Base-by-base conservation (phyloP, 1,140 invertebrate species). In the Bombus pyrosoma region DNA sequence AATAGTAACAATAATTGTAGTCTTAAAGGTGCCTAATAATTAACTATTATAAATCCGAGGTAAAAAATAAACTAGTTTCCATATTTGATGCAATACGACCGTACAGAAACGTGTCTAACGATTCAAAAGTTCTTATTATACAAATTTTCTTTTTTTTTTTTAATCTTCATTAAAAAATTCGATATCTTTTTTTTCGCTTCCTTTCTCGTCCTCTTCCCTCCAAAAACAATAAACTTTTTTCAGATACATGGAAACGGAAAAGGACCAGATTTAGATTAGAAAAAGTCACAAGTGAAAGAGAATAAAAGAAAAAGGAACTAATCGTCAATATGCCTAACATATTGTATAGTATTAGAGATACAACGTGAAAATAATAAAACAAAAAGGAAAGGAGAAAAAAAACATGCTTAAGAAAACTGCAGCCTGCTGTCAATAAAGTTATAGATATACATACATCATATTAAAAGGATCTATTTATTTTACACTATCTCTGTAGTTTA, bases 31-130 rank as follows among this genome's bases (percentile, higher is more conserved):
- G 87, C 86, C 90, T 91, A 91, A 91, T 90, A 90, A 90, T 83
- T 87, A 91, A 87, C 87, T 91, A 91, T 90, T 86, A 89, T 91
- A 91, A 91, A 91, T 91, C 71, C 87, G 83, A 91, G 74, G 85
- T 91, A 91, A 91, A 91, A 91, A 91, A 91, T 92, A 92, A 91
- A 92, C 84, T 88, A 92, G 88, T 89, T 91, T 89, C 69, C 88
- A 88, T 86, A 86, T 86, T 81, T 83, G 83, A 83, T 87, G 66
- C 75, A 78, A 76, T 89, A 84, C 73, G 83, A 64, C 75, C 87
- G 73, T 77, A 76, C 90, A 82, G 87, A 92, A 91, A 74, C 85
- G 83, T 80, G 85, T 86, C 85, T 78, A 86, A 90, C 86, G 86
- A 89, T 87, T 84, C 90, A 89, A 81, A 91, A 84, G 32, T 89